Percentiles rank a stretch among this genome's conserved stretches.
Conservation (phyloP, 64 coral and sea anemone species). For the Dendronephthya gigantea region DNA sequence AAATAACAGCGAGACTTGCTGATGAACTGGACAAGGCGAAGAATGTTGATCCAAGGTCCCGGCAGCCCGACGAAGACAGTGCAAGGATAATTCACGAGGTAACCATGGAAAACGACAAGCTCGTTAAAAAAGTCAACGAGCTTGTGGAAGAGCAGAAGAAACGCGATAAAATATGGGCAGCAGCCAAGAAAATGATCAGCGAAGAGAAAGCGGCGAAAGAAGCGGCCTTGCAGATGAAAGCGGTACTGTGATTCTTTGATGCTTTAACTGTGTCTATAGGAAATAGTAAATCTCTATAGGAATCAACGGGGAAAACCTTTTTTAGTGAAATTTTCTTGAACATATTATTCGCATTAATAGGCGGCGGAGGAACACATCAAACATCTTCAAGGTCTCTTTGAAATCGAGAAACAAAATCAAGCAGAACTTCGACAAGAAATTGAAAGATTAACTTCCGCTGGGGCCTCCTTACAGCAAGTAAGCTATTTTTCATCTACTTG, state of each 20-base stretch:
- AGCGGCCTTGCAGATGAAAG: background rate
- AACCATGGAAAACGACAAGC: background rate
- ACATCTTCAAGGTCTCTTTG: conserved; percentile 15
- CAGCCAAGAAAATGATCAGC: conserved; percentile 26
- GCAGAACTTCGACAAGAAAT: background rate
- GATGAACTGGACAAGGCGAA: too few species aligned
- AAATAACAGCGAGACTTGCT: too few species aligned
- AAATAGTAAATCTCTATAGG: too few species aligned
- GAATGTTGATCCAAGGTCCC: too few species aligned
- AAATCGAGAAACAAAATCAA: background rate
- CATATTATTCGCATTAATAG: background rate
- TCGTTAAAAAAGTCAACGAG: background rate
- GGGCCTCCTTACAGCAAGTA: conserved; percentile 16
- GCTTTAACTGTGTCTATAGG: too few species aligned
- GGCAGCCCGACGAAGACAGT: too few species aligned
- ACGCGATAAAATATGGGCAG: conserved; percentile 33
- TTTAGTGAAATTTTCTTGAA: background rate
- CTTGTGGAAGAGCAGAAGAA: background rate
- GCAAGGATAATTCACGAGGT: background rate
- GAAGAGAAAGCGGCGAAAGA: conserved; percentile 28
- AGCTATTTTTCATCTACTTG: too few species aligned
- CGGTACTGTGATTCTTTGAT: background rate
- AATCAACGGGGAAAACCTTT: too few species aligned
- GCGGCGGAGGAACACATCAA: conserved; percentile 9
- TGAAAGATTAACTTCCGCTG: background rate